These are phyloP conservation scores for Acestrorhynchus altus DNA, from an alignment of 2,797 vertebrate genomes.

Conservation along the genomic window DNA sequence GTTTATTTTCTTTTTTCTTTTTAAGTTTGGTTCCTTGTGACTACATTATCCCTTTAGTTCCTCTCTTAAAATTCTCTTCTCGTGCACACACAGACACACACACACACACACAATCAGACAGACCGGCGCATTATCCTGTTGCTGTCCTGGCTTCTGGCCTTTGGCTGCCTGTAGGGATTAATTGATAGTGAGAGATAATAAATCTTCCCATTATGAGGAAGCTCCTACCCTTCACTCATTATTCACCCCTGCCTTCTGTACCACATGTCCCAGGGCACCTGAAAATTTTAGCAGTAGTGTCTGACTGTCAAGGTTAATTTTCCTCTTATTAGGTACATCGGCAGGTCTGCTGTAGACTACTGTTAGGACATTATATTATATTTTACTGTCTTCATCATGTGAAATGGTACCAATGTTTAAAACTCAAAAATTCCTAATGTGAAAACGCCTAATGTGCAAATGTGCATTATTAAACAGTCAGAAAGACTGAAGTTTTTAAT, in stretches of 20 bases:
- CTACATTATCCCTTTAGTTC: neutral
- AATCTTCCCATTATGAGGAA: conserved; percentile 78
- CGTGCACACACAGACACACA: conserved; percentile 16
- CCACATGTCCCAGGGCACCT: conserved; percentile 68
- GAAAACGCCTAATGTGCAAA: too few species aligned
- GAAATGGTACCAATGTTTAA: too few species aligned
- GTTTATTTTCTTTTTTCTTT: neutral
- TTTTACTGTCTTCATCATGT: conserved; percentile 10
- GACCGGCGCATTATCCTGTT: neutral
- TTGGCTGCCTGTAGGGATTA: conserved; percentile 76
- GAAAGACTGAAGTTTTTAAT: too few species aligned
- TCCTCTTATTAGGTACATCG: conserved; percentile 52
- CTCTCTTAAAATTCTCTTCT: conserved; percentile 30
- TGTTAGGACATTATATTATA: conserved; percentile 31
- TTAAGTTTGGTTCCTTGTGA: too few species aligned
- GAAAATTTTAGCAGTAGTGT: conserved; percentile 64
- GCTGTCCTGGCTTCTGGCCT: conserved; percentile 64
- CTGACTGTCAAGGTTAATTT: conserved; percentile 75
- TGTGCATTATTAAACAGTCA: too few species aligned
- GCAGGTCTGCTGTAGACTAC: conserved; percentile 25
- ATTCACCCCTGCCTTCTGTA: conserved; percentile 69
- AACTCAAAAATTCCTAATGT: too few species aligned
- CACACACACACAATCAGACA: conserved; percentile 29
- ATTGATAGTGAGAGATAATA: conserved; percentile 83
- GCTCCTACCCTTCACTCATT: conserved; percentile 75